These are phyloP conservation scores for Melanocharis versteri DNA, from an alignment of 2,113 vertebrate genomes.

Conservation along the genomic window DNA sequence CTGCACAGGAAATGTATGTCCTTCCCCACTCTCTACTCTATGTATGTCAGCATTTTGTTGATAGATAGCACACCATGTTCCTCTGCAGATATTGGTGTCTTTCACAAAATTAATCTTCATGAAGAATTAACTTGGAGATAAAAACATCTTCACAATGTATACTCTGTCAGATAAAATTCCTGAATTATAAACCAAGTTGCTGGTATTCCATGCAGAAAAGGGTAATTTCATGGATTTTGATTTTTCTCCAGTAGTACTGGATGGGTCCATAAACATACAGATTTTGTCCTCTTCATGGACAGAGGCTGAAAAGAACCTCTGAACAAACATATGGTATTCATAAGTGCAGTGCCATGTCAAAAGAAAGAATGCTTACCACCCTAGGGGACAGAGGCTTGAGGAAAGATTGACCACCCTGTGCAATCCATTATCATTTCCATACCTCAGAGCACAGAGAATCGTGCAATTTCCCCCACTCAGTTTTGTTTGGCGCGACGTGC, in stretches of 20 bases:
- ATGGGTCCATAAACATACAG: background rate
- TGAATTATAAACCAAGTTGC: background rate
- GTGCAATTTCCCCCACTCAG: slow-evolving; percentile 83
- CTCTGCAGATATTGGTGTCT: background rate
- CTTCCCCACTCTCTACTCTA: background rate
- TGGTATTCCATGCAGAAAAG: background rate
- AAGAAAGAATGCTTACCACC: background rate
- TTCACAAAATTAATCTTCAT: background rate
- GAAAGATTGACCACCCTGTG: background rate
- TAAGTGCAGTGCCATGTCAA: background rate
- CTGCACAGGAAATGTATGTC: background rate
- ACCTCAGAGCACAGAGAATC: slow-evolving; percentile 85
- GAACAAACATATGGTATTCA: rapidly evolving
- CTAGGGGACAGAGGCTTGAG: background rate
- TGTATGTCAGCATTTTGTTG: background rate
- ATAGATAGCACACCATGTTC: background rate
- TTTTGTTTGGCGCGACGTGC: slow-evolving; percentile 71
- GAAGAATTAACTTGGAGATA: background rate
- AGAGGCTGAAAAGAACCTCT: background rate
- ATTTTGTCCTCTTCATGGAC: background rate
- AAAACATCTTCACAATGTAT: background rate
- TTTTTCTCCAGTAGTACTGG: background rate
- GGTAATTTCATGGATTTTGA: background rate
- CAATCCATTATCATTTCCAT: background rate
- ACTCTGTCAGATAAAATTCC: background rate